Evolutionary conservation across 2,113 vertebrate genomes (phyloP), one percentile per base, ranked within the genome.

Genomic region (Sylvicapra grimmia): DNA sequence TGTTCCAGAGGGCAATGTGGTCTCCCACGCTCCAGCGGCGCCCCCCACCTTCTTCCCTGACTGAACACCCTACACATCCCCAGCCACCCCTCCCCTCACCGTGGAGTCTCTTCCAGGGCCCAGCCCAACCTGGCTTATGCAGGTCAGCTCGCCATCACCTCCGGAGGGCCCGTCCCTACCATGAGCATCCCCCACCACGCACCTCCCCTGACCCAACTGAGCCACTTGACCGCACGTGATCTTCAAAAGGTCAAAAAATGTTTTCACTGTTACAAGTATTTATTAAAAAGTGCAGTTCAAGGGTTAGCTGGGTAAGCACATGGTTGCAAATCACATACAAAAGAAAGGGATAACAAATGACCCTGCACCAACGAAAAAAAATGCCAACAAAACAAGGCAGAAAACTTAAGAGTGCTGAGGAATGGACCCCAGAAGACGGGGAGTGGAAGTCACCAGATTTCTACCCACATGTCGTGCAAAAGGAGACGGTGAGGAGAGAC

Each of bases 1-100:
- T 79, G 51, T 40, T 1, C 2, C 3, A 18, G 75, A 15, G 79
- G 25, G 56, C 6, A 0, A 8, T 2, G 11, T 2, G 65, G 31
- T 10, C 63, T 49, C 54, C 56, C 3, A 7, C 1, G 1, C 40
- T 15, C 36, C 18, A 53, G 33, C 49, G 83, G 2, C 44, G 0
- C 1, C 36, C 5, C 4, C 4, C 19, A 12, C n/a, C 53, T 65
- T 18, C 54, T 5, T 44, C 79, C 86, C 51, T 5, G 58, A n/a
- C 25, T 47, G 87, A 36, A 58, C 2, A 0, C 51, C 59, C 47
- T 10, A 12, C 2, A 6, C 8, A 13, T 4, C 82, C 36, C 4
- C 18, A 15, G 16, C 47, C 23, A 6, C 53, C 54, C 19, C 1
- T 0, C 18, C 18, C 27, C 14, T 47, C 63, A n/a, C 61, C 33